These are phyloP conservation scores for Pygoscelis adeliae DNA, from an alignment of 2,113 vertebrate species.

Conservation along the genomic window DNA sequence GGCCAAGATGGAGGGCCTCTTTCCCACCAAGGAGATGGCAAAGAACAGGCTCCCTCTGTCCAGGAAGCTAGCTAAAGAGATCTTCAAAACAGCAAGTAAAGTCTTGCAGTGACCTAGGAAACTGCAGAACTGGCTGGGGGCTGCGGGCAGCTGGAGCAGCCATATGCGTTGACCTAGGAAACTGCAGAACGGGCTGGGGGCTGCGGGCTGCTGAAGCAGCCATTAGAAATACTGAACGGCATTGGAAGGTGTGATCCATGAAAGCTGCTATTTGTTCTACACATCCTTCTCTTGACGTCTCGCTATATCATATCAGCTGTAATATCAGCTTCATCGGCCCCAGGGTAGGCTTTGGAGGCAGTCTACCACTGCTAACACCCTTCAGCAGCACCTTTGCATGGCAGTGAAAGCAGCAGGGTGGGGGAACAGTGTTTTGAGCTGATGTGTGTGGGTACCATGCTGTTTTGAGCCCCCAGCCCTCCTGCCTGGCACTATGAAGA, in stretches of 20 bases:
- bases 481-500: neutral
- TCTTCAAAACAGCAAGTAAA: neutral
- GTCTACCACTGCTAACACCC: neutral
- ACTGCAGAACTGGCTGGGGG: neutral
- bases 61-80: neutral
- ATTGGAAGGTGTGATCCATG: neutral
- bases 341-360: neutral
- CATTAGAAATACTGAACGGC: accelerated
- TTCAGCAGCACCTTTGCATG: neutral
- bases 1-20: neutral
- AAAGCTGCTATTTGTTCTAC: neutral
- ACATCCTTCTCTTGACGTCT: neutral
- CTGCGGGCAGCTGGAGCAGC: no score
- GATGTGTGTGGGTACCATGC: neutral
- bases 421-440: neutral
- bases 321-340: accelerated
- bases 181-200: neutral
- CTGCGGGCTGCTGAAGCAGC: neutral
- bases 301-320: neutral
- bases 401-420: neutral
- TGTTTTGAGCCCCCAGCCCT: neutral
- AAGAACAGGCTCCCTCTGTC: neutral
- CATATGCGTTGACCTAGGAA: neutral
- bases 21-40: neutral
- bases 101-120: neutral